Conservation (phyloP, 2,113 vertebrate genomes). For the Miniopterus natalensis region DNA sequence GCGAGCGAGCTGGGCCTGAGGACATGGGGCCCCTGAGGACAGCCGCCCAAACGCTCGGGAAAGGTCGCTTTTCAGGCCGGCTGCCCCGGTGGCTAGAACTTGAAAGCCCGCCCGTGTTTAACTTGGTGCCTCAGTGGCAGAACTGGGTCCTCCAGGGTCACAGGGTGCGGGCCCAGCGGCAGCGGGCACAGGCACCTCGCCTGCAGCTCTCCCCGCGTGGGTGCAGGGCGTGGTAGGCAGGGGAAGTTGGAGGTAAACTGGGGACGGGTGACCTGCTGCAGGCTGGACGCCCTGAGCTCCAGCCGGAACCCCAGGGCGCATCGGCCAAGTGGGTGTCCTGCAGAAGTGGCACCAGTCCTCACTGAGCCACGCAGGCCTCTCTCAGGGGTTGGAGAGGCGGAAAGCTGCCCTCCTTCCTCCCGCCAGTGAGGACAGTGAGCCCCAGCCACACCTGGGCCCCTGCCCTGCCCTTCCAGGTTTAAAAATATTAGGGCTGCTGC, state of each 20-base stretch:
- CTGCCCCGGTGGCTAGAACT: neutral
- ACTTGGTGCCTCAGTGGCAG: neutral
- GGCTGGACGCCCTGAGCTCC: neutral
- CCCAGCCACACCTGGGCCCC: neutral
- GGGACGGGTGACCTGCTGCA: neutral
- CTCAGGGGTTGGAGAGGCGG: neutral
- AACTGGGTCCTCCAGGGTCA: neutral
- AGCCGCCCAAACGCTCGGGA: accelerated
- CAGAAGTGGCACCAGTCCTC: neutral
- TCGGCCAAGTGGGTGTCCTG: neutral
- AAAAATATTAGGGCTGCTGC: accelerated
- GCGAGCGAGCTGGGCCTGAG: neutral
- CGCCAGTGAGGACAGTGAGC: neutral
- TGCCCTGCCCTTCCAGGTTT: neutral
- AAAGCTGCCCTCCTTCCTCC: neutral
- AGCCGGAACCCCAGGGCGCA: neutral
- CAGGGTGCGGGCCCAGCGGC: neutral
- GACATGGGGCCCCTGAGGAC: neutral
- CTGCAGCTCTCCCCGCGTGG: neutral
- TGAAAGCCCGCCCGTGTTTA: too few species aligned
- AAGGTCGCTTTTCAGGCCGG: neutral
- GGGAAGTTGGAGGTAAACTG: neutral
- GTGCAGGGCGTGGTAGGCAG: neutral
- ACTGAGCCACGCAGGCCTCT: neutral
- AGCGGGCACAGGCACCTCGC: neutral